Percentiles rank a stretch among this genome's conserved stretches.
Evolutionary conservation across 2,113 vertebrate species (phyloP).

Genomic region (Hipposideros armiger): DNA sequence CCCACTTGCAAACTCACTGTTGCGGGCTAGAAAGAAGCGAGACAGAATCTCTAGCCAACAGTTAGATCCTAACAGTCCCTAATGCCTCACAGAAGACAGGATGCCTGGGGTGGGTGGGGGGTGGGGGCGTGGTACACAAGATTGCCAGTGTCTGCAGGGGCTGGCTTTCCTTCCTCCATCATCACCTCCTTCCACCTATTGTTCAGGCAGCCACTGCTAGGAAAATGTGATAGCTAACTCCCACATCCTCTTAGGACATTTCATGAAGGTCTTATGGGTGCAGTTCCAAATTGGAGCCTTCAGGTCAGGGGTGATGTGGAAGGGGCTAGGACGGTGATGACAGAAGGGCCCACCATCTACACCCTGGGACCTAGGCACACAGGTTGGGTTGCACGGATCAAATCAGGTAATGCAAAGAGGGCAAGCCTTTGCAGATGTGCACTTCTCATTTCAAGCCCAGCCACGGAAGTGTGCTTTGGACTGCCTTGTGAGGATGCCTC

Average conservation of each 20-base stretch:
- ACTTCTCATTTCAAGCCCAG: background rate
- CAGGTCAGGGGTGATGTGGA: background rate
- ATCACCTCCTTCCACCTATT: constrained; percentile 86
- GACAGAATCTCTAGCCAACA: background rate
- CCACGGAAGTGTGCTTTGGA: background rate
- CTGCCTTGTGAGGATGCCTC: no score
- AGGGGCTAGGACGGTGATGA: rapidly evolving
- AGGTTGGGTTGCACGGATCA: background rate
- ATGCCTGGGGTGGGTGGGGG: background rate
- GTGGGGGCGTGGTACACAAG: background rate
- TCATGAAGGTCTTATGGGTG: background rate
- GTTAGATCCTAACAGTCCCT: background rate
- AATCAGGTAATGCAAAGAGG: background rate
- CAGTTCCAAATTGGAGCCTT: background rate
- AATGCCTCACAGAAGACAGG: constrained; percentile 1
- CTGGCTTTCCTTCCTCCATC: constrained; percentile 80
- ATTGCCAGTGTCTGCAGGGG: background rate
- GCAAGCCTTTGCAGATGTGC: background rate
- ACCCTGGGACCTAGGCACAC: background rate
- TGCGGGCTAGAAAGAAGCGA: background rate
- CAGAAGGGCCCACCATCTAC: background rate
- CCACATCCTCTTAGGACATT: constrained; percentile 52
- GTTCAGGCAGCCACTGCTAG: constrained; percentile 77
- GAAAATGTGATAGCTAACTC: constrained; percentile 70
- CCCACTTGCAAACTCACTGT: background rate